phyloP scores from a whole-genome alignment of 2,888 invertebrate genomes.

The Drosophila neonasuta region DNA sequence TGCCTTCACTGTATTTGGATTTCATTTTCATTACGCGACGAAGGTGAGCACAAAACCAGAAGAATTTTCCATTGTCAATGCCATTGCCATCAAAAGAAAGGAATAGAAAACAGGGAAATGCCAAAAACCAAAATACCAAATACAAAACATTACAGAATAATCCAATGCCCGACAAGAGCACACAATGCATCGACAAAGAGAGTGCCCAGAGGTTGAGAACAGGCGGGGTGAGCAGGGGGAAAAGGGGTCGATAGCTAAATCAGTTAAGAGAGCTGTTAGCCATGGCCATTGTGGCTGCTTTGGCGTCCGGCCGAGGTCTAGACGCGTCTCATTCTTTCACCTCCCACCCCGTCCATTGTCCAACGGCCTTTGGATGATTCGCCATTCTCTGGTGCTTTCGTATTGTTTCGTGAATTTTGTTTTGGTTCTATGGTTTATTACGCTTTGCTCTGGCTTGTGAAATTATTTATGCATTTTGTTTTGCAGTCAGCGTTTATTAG shows the following conservation, averaged over 20 bases:
- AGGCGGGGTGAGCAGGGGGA: conserved; percentile 1
- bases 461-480: conserved; percentile 69
- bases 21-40: conserved; percentile 22
- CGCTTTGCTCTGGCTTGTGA: conserved; percentile 27
- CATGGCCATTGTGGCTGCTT: conserved; percentile 32
- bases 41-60: conserved; percentile 27
- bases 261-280: conserved; percentile 59
- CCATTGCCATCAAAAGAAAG: conserved; percentile 23
- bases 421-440: conserved; percentile 63
- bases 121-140: conserved; percentile 42
- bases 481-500: conserved; percentile 61
- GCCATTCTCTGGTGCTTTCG: conserved; percentile 29
- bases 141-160: conserved; percentile 63
- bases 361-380: conserved; percentile 26
- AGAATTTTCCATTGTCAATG: conserved; percentile 49
- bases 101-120: conserved; percentile 10
- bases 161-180: conserved; percentile 51
- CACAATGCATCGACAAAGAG: conserved; percentile 16
- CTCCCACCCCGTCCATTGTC: background rate
- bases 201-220: conserved; percentile 13
- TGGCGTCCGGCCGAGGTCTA: conserved; percentile 44
- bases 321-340: conserved; percentile 10
- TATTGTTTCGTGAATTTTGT: conserved; percentile 49
- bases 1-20: background rate
- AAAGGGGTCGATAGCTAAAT: conserved; percentile 54